Evolutionary conservation across 2,888 invertebrate species (phyloP), one percentile per base, ranked within the genome.

Genomic region (Linnaemya tessellans): DNA sequence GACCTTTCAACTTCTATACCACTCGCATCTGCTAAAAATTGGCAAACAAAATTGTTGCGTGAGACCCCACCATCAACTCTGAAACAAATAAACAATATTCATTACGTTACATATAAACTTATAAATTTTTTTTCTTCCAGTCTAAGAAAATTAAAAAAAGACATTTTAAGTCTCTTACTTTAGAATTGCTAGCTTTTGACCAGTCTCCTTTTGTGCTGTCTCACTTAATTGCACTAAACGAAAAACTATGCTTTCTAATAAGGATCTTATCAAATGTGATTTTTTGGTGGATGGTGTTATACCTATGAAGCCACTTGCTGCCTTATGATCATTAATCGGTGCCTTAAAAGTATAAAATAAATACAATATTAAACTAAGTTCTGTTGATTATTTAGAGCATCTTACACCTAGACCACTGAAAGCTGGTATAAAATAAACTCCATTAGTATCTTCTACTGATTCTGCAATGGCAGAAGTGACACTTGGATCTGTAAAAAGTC

Each of bases 41-140:
- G 98, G 88, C 97, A 95, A 58, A 99, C 94, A 90, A 99, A 99
- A 92, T 98, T 96, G 92, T 98, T 99, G 86, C 95, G 95, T 0
- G 98, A 96, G n/a, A 99, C 98, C n/a, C 99, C 99, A 3, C 99
- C 99, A 92, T 98, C 98, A 84, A 98, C 94, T 89, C 98, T 98
- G 54, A 1, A 80, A 84, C 11, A 25, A 25, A 65, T 18, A 30
- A 60, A 35, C 11, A 4, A n/a, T n/a, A n/a, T 22, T 8, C 30
- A 49, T 30, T 30, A 10, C 25, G 7, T 9, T 56, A 56, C 25
- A 56, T 56, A 54, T 43, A 13, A n/a, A n/a, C n/a, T 11, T 11
- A 15, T 15, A 46, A 46, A 3, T 15, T 46, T 46, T 38, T 38
- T 10, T 35, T 10, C 10, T 38, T 38, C 3, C 3, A 7, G 35